Percentiles rank a stretch among this genome's conserved stretches.
Evolutionary conservation across 1,140 invertebrate genomes (phyloP).

Genomic region (Drosophila santomea): DNA sequence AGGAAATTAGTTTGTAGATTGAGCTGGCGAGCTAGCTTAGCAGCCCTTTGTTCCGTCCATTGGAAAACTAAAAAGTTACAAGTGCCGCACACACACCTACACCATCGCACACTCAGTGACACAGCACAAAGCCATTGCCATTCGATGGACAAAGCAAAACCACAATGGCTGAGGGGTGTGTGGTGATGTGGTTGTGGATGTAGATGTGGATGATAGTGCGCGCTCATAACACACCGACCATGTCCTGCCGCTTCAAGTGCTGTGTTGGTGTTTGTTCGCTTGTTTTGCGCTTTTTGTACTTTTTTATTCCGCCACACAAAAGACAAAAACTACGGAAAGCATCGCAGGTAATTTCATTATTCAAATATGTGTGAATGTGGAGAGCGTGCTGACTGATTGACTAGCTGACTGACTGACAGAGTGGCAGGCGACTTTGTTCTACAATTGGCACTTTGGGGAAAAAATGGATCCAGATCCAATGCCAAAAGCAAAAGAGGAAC

Average conservation of each 20-base stretch:
- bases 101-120: slow-evolving; percentile 8
- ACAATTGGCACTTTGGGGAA: slow-evolving; percentile 14
- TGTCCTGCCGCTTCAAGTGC: slow-evolving; percentile 53
- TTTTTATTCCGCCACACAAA: slow-evolving; percentile 44
- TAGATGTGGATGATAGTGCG: slow-evolving; percentile 4
- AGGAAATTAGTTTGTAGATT: slow-evolving; percentile 21
- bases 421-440: slow-evolving; percentile 35
- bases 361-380: slow-evolving; percentile 55
- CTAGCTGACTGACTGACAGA: slow-evolving; percentile 4
- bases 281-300: slow-evolving; percentile 58
- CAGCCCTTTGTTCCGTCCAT: slow-evolving; percentile 35
- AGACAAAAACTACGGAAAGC: slow-evolving; percentile 45
- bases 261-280: slow-evolving; percentile 34
- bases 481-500: not conserved
- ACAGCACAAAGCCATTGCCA: slow-evolving; percentile 19
- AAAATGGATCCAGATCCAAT: not conserved
- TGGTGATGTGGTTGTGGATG: slow-evolving; percentile 1
- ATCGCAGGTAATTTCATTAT: slow-evolving; percentile 75
- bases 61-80: slow-evolving; percentile 43
- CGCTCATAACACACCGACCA: slow-evolving; percentile 33
- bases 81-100: slow-evolving; percentile 19
- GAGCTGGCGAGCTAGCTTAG: not conserved
- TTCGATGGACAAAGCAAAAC: slow-evolving; percentile 44
- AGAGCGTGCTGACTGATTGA: slow-evolving; percentile 47
- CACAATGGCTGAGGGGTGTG: slow-evolving; percentile 35